Conservation (phyloP, 53 echinoderm and acorn worm species). For the Stichopus horrens region DNA sequence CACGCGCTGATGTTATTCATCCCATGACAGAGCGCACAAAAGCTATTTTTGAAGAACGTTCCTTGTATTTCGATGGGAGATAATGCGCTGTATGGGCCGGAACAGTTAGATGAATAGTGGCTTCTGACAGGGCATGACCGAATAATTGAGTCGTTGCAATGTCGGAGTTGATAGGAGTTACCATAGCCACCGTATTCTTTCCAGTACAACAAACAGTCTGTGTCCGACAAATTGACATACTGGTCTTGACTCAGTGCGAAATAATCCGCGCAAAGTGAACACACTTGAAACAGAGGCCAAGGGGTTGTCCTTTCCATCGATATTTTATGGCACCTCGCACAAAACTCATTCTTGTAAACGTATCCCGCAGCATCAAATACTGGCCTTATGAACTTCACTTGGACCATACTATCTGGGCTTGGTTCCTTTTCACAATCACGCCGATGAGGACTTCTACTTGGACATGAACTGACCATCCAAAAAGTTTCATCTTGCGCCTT, state of each 20-base stretch:
- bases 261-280: neutral
- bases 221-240: neutral
- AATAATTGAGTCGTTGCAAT: neutral
- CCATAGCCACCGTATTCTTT: neutral
- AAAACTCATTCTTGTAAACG: constrained; percentile 8
- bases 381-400: neutral
- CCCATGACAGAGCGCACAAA: neutral
- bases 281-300: neutral
- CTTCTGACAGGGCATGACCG: neutral
- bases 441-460: neutral
- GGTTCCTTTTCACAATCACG: neutral
- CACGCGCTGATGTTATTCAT: neutral
- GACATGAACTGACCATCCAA: too few species aligned
- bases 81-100: neutral
- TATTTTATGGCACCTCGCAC: neutral
- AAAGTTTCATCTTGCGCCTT: too few species aligned
- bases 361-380: neutral
- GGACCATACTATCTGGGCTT: too few species aligned
- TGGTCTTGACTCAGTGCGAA: constrained; percentile 4
- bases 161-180: neutral
- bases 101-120: neutral
- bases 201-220: too few species aligned
- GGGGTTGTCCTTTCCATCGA: too few species aligned
- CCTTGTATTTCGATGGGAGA: neutral
- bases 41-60: neutral